phyloP scores from a whole-genome alignment of 1,140 invertebrate genomes.

The Cotesia chilonis region DNA sequence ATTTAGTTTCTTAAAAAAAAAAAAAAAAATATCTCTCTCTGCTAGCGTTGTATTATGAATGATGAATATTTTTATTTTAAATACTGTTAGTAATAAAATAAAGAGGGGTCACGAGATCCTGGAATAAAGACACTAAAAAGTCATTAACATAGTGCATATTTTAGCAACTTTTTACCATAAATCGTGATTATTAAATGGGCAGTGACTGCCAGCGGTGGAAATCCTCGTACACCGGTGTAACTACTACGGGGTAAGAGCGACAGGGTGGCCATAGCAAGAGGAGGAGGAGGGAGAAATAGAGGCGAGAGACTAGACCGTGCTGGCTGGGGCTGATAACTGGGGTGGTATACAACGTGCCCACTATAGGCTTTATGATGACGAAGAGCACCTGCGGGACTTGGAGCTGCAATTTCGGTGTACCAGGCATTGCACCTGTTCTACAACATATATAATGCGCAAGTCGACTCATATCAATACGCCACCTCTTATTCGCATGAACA shows the following conservation, averaged over 20 bases:
- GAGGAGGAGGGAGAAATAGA: slow-evolving; percentile 28
- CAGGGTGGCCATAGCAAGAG: slow-evolving; percentile 19
- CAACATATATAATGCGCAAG: slow-evolving; percentile 10
- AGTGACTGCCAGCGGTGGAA: slow-evolving; percentile 41
- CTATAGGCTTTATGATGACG: slow-evolving; percentile 65
- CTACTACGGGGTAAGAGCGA: slow-evolving; percentile 26
- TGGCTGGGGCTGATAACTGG: slow-evolving; percentile 53
- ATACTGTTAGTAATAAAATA: background rate
- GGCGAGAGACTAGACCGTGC: slow-evolving; percentile 45
- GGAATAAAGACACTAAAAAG: slow-evolving; percentile 16
- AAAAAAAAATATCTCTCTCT: too few species aligned
- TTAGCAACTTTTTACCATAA: slow-evolving; percentile 61
- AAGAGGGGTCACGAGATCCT: slow-evolving; percentile 2
- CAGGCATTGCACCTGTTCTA: slow-evolving; percentile 50
- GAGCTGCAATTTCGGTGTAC: slow-evolving; percentile 59
- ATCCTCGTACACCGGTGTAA: slow-evolving; percentile 33
- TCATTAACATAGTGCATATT: slow-evolving; percentile 21
- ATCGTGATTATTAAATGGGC: slow-evolving; percentile 61
- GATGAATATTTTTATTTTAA: too few species aligned
- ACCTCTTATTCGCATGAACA: slow-evolving; percentile 32
- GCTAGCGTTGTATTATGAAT: too few species aligned
- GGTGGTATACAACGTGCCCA: slow-evolving; percentile 55
- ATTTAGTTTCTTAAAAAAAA: too few species aligned
- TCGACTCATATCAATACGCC: slow-evolving; percentile 17
- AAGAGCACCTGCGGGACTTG: slow-evolving; percentile 64